phyloP scores from a whole-genome alignment of 2,888 invertebrate species.

The Syrista parreyssii region DNA sequence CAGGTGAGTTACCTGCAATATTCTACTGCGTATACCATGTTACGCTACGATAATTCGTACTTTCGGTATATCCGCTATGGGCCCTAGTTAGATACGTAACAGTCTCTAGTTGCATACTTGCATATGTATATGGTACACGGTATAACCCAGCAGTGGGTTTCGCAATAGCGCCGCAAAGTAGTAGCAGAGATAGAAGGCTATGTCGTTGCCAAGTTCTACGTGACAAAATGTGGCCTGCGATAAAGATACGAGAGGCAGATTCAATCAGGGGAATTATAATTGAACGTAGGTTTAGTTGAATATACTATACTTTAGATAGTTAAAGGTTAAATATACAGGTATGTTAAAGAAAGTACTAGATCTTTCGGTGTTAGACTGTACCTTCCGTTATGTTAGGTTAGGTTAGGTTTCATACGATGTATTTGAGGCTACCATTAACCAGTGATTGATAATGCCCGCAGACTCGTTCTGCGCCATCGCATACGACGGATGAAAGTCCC shows the following conservation, averaged over 20 bases:
- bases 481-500: conserved; percentile 48
- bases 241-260: background rate
- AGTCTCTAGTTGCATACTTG: background rate
- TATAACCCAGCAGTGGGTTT: background rate
- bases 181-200: background rate
- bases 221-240: background rate
- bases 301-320: no score
- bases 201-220: background rate
- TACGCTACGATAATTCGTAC: background rate
- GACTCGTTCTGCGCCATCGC: conserved; percentile 54
- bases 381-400: background rate
- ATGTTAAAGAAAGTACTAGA: background rate
- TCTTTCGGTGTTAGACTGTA: background rate
- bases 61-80: background rate
- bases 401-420: conserved; percentile 40
- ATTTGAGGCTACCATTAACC: conserved; percentile 54
- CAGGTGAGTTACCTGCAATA: conserved; percentile 35
- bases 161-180: background rate
- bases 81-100: background rate
- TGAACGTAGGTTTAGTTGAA: background rate
- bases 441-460: conserved; percentile 58
- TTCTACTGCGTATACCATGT: background rate
- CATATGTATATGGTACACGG: background rate
- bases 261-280: background rate
- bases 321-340: background rate